Evolutionary conservation across 23 tunicate species (phyloP).

Genomic region (Oikopleura dioica): DNA sequence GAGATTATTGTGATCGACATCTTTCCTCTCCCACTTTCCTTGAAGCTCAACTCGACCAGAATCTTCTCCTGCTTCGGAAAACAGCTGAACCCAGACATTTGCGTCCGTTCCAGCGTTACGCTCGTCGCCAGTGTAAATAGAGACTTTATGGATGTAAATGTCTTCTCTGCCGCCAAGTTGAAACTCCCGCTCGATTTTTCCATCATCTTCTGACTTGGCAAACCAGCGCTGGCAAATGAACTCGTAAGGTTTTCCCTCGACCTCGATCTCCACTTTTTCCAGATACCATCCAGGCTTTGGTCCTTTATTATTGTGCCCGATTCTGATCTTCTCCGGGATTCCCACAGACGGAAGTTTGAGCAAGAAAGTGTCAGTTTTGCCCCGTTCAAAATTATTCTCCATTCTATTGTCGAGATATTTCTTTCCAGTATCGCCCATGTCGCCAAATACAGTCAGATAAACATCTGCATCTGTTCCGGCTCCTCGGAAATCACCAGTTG

Average conservation of each 20-base stretch:
- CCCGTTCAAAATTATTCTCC: conserved; percentile 53
- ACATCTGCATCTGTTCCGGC: conserved; percentile 86
- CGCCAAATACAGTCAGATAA: conserved; percentile 49
- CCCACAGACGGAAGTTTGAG: conserved; percentile 58
- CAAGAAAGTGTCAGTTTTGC: conserved; percentile 42
- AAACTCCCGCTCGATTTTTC: conserved; percentile 52
- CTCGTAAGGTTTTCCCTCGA: conserved; percentile 32
- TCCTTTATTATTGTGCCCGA: conserved; percentile 81
- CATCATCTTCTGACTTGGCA: conserved; percentile 75
- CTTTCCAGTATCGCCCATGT: conserved; percentile 67
- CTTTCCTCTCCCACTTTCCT: conserved; percentile 35
- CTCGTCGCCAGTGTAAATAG: conserved; percentile 40
- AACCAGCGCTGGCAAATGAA: conserved; percentile 83
- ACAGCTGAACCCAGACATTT: conserved; percentile 57
- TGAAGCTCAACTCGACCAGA: conserved; percentile 35
- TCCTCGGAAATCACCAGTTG: conserved; percentile 65
- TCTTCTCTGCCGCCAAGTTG: background rate
- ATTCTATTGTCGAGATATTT: conserved; percentile 30
- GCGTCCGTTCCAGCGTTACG: conserved; percentile 94
- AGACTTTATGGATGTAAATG: background rate
- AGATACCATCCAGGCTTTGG: conserved; percentile 57
- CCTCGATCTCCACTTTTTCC: conserved; percentile 61
- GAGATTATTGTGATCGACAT: conserved; percentile 41
- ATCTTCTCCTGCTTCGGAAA: conserved; percentile 45
- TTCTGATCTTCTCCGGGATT: conserved; percentile 48